Percentiles rank a stretch among this genome's conserved stretches.
phyloP scores from a whole-genome alignment of 2,797 vertebrate species.

The Urophycis tenuis region DNA sequence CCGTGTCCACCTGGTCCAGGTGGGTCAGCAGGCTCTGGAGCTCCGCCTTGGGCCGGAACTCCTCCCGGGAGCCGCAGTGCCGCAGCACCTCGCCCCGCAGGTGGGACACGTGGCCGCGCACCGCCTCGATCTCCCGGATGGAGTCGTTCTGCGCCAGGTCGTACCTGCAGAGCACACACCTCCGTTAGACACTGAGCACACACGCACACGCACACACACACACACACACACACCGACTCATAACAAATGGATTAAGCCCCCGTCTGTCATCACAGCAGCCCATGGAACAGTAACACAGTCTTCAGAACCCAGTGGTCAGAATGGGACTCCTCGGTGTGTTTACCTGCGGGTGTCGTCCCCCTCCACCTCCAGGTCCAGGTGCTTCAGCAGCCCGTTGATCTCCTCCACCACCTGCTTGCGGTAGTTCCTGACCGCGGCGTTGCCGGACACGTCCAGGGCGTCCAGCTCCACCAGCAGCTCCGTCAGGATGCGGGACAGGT shows the following conservation, averaged over 20 bases:
- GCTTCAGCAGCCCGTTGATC: conserved; percentile 88
- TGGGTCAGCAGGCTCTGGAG: conserved; percentile 84
- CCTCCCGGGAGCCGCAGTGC: conserved; percentile 75
- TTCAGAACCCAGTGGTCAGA: too few species aligned
- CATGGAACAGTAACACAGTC: too few species aligned
- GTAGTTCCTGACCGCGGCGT: conserved; percentile 85
- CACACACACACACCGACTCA: neutral
- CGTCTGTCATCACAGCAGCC: too few species aligned
- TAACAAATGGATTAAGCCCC: too few species aligned
- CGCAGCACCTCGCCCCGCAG: conserved; percentile 77
- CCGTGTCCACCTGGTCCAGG: conserved; percentile 88
- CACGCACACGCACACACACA: neutral
- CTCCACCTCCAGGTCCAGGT: conserved; percentile 90
- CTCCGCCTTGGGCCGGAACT: conserved; percentile 81
- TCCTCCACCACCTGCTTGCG: conserved; percentile 94
- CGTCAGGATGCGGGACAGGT: conserved; percentile 87
- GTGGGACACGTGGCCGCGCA: conserved; percentile 79
- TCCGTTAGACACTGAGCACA: neutral
- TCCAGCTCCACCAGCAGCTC: conserved; percentile 91
- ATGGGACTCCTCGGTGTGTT: too few species aligned
- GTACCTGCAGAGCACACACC: conserved; percentile 62
- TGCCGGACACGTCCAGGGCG: conserved; percentile 89
- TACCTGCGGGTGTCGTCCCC: conserved; percentile 78
- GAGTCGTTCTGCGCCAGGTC: conserved; percentile 91
- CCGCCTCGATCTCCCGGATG: conserved; percentile 89